phyloP scores from a whole-genome alignment of 1,140 invertebrate species.

The Bombus affinis region DNA sequence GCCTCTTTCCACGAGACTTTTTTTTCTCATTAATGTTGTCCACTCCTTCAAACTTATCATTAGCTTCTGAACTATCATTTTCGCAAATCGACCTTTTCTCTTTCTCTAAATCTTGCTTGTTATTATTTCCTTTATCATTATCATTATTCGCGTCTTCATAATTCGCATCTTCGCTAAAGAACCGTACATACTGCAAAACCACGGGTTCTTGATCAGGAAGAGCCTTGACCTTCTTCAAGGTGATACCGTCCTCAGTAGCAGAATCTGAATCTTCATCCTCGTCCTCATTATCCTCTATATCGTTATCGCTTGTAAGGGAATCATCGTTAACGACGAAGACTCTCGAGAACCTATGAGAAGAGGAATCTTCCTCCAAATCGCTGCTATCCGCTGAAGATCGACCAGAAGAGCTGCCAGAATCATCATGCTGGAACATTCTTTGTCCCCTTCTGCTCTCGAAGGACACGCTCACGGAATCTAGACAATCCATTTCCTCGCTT shows the following conservation, averaged over 20 bases:
- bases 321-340: constrained; percentile 89
- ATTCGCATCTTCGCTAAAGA: constrained; percentile 71
- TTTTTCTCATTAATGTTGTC: constrained; percentile 37
- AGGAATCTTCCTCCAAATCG: constrained; percentile 85
- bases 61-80: neutral
- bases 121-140: neutral
- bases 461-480: constrained; percentile 52
- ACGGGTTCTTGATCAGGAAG: constrained; percentile 74
- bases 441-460: constrained; percentile 57
- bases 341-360: constrained; percentile 87
- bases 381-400: constrained; percentile 86
- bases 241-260: constrained; percentile 64
- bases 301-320: constrained; percentile 86
- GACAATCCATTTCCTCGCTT: constrained; percentile 13
- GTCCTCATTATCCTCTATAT: constrained; percentile 82
- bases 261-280: constrained; percentile 73
- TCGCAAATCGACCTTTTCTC: neutral
- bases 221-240: constrained; percentile 67
- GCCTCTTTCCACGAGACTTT: constrained; percentile 28
- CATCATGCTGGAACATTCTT: constrained; percentile 76
- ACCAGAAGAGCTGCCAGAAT: constrained; percentile 82
- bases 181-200: constrained; percentile 71
- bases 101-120: neutral
- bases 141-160: constrained; percentile 27
- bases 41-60: constrained; percentile 5